Base-by-base conservation (phyloP, 2,888 invertebrate species). In the Auanema sp. region DNA sequence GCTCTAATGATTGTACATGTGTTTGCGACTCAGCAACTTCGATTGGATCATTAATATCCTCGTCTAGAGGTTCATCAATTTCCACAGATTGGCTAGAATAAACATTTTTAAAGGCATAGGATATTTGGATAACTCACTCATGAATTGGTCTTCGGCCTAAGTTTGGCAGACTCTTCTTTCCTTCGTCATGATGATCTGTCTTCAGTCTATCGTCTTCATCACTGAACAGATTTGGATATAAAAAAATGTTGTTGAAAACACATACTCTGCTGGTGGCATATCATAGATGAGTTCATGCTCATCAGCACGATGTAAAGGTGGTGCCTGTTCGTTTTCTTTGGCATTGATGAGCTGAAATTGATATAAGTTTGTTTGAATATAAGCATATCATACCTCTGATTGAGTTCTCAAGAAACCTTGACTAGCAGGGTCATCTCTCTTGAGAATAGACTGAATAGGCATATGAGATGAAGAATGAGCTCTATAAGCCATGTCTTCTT, bases 141-240 rank as follows among this genome's bases (percentile, higher is more conserved):
- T 64, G 65, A 25, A 62, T 62, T n/a, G 44, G 60, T 18, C 67
- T 68, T 54, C 66, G 42, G 11, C 58, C 55, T 51, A 71, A 72
- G 18, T 68, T 66, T 33, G 66, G 64, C 2, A 77, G 60, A 65
- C 72, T 72, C 25, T 64, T 67, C 24, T 77, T 76, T 44, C 77
- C 78, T 58, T 78, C 78, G 6, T 68, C 68, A 52, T 71, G 69
- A 12, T 68, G 65, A 49, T 78, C 76, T 10, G 68, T 66, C 8
- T 67, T 66, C 64, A 74, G 49, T 21, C 61, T 44, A 16, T 75
- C 70, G 10, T 63, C 62, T 24, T 67, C 70, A 18, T 59, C 62
- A 42, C n/a, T 42, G 44, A 47, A 44, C 8, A 24, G 12, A 8
- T 55, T 49, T n/a, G n/a, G 8, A 18, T 18, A 14, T 47, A 25